Evolutionary conservation across 2,888 invertebrate genomes (phyloP), one percentile per base, ranked within the genome.

Genomic region (Glomeris marginata): DNA sequence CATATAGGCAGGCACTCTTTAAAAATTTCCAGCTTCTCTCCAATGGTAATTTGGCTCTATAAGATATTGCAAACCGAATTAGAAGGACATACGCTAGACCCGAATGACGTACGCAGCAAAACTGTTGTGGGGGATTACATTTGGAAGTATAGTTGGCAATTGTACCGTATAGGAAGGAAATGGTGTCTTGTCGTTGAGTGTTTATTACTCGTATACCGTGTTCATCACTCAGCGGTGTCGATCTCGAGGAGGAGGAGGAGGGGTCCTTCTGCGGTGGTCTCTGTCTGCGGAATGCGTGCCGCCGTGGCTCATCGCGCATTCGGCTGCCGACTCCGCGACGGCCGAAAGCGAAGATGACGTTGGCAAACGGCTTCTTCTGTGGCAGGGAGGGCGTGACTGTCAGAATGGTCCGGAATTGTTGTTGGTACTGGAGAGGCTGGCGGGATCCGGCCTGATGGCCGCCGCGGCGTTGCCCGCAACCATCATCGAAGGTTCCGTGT

Each of bases 401-500:
- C 46, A 54, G 52, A 54, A 54, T 33, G 54, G 54, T 22, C 54
- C 54, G 28, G 54, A 52, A 44, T 41, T 52, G 45, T 54, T 54
- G 49, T 54, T 50, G 52, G 49, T 44, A 52, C 49, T 50, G 52
- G 49, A 49, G 46, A 54, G 41, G 45, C 52, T 54, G 54, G 56
- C 48, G 13, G 56, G 57, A 48, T 56, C 55, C 20, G 56, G 56
- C 41, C 55, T 50, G 48, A 58, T 56, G 45, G 53, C 41, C 28
- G 53, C 41, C 28, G 4, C 28, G 35, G 55, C 55, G 38, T 54
- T 56, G 16, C 55, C 56, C 8, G 57, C 56, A 43, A 58, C 58
- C 53, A 58, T 57, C 58, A 61, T 59, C 47, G 59, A 59, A 38
- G 62, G 62, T 50, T 61, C 62, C 10, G 64, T 64, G 55, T 72